Percentiles rank a stretch among this genome's conserved stretches.
Evolutionary conservation across 2,888 invertebrate genomes (phyloP).

Genomic region (Eueremaeus valkanovi): DNA sequence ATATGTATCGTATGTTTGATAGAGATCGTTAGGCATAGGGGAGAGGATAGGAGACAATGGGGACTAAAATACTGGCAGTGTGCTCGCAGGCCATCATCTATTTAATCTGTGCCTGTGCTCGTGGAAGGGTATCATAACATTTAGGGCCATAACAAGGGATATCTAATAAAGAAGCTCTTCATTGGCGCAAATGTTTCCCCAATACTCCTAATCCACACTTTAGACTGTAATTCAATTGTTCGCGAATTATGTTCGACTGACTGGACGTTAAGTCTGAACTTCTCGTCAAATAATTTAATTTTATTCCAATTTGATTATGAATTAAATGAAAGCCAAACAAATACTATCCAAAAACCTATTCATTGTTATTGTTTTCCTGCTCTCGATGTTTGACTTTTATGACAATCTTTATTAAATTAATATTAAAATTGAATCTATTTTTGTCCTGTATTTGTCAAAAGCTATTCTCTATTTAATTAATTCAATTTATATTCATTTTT

Average conservation of each 20-base stretch:
- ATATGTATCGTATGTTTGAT: background rate
- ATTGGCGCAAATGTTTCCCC: constrained; percentile 26
- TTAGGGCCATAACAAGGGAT: constrained; percentile 13
- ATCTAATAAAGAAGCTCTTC: constrained; percentile 27
- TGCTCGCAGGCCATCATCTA: background rate
- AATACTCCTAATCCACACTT: constrained; percentile 27
- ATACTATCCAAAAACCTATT: background rate
- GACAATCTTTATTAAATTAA: background rate
- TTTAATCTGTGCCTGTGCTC: background rate
- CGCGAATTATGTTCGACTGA: background rate
- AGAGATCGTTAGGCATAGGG: background rate
- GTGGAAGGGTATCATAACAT: constrained; percentile 24
- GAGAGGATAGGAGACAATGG: background rate
- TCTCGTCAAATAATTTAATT: background rate
- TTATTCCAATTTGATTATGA: background rate
- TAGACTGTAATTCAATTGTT: constrained; percentile 25
- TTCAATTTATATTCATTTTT: background rate
- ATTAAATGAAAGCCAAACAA: constrained; percentile 10
- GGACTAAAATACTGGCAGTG: background rate
- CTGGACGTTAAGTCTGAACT: background rate
- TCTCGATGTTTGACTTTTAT: background rate
- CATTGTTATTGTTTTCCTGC: background rate
- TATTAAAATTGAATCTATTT: constrained; percentile 1
- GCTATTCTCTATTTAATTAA: background rate
- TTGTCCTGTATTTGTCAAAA: background rate